Evolutionary conservation across 92 coral and sea anemone species (phyloP).

Genomic region (Phymanthus crucifer): DNA sequence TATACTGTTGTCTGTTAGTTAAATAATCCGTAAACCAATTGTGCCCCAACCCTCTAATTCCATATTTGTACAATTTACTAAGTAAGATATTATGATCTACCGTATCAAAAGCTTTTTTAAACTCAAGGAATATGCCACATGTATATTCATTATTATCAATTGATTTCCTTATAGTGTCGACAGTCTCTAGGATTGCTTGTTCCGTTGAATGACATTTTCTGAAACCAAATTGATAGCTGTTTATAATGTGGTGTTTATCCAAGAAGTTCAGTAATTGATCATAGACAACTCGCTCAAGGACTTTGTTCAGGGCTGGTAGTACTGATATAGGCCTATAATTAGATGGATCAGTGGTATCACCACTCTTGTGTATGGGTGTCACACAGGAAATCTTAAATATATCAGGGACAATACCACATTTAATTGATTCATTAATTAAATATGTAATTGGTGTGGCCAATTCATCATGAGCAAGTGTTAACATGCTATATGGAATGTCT

Average conservation of each 20-base stretch:
- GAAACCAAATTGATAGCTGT: not conserved
- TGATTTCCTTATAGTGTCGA: not conserved
- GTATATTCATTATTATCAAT: not conserved
- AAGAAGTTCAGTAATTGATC: too few species aligned
- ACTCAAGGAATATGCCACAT: not conserved
- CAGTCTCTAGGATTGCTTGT: not conserved
- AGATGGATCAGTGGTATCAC: not conserved
- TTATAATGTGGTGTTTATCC: too few species aligned
- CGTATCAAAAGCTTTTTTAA: not conserved
- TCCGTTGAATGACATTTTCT: not conserved
- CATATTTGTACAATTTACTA: not conserved
- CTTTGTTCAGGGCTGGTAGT: not conserved
- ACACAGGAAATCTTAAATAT: not conserved
- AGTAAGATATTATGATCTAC: not conserved
- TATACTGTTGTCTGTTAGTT: not conserved
- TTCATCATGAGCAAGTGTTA: not conserved
- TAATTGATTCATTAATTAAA: not conserved
- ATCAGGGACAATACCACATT: not conserved
- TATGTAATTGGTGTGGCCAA: not conserved
- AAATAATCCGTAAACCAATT: not conserved
- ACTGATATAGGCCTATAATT: not conserved
- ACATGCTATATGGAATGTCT: not conserved
- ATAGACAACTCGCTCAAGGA: not conserved
- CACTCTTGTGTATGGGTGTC: not conserved
- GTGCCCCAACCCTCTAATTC: not conserved